Percentiles rank a stretch among this genome's conserved stretches.
Evolutionary conservation across 2,888 invertebrate genomes (phyloP).

Genomic region (Acrobasis repandana): DNA sequence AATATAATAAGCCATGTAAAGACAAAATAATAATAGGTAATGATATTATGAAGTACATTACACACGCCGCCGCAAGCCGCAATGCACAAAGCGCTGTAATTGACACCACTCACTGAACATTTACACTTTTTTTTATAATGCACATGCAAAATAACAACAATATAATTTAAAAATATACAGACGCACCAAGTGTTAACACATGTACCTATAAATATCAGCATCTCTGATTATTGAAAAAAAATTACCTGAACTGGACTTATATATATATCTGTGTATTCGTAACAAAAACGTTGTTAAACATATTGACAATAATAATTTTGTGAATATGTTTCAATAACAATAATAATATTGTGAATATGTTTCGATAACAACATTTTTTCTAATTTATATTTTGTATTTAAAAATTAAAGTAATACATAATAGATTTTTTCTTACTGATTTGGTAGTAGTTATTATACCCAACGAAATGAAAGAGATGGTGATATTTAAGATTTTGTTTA

Average conservation of each 20-base stretch:
- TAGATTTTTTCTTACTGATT: no score
- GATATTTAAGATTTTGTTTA: background rate
- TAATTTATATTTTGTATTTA: no score
- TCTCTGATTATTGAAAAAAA: background rate
- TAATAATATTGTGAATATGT: no score
- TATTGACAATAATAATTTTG: no score
- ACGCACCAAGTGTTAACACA: background rate
- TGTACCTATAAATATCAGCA: background rate
- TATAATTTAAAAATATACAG: background rate
- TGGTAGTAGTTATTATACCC: no score
- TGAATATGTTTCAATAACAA: no score
- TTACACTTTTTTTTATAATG: background rate
- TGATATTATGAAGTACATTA: slow-evolving; percentile 11
- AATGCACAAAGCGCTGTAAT: background rate
- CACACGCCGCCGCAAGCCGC: slow-evolving; percentile 4
- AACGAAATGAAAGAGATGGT: background rate
- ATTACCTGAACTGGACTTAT: no score
- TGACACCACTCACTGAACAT: background rate
- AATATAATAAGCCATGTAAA: no score
- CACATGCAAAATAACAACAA: background rate
- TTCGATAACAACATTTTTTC: no score
- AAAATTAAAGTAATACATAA: no score
- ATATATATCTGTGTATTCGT: no score
- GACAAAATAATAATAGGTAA: background rate
- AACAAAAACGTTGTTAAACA: no score